phyloP scores from a whole-genome alignment of 2,113 vertebrate species.

The Rhinoderma darwinii region DNA sequence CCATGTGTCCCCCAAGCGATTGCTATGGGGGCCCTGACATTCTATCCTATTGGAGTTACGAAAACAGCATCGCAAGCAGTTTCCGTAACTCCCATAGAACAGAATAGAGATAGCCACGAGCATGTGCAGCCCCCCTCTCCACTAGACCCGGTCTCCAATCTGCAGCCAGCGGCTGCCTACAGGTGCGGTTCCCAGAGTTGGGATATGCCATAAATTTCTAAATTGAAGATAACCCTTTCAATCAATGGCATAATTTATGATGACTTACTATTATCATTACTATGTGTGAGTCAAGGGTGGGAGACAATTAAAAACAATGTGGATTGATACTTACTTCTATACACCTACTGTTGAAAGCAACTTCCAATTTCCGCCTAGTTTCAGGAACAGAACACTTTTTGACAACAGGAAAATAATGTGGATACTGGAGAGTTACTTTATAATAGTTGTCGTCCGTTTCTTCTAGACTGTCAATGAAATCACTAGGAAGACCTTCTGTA shows the following conservation, averaged over 20 bases:
- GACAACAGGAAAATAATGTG: conserved; percentile 92
- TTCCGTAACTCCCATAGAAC: no score
- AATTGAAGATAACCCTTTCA: not conserved
- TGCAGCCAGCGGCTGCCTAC: no score
- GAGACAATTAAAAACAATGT: not conserved
- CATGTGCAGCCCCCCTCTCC: no score
- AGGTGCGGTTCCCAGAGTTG: no score
- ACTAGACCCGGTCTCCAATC: no score
- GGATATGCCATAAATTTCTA: no score
- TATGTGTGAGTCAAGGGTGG: not conserved
- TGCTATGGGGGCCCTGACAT: no score
- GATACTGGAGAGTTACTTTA: conserved; percentile 90
- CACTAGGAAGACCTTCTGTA: conserved; percentile 84
- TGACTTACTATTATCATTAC: not conserved
- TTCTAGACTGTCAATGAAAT: conserved; percentile 85
- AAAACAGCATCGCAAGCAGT: no score
- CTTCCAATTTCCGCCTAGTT: conserved; percentile 90
- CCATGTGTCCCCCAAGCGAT: no score
- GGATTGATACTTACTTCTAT: conserved; percentile 79
- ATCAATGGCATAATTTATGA: not conserved
- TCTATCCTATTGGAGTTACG: no score
- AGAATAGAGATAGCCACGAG: no score
- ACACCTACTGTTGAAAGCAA: conserved; percentile 90
- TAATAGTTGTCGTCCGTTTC: conserved; percentile 75
- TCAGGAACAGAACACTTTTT: conserved; percentile 90